These are phyloP conservation scores for Lepidurus packardi DNA, from an alignment of 1,140 invertebrate genomes.

Conservation along the genomic window DNA sequence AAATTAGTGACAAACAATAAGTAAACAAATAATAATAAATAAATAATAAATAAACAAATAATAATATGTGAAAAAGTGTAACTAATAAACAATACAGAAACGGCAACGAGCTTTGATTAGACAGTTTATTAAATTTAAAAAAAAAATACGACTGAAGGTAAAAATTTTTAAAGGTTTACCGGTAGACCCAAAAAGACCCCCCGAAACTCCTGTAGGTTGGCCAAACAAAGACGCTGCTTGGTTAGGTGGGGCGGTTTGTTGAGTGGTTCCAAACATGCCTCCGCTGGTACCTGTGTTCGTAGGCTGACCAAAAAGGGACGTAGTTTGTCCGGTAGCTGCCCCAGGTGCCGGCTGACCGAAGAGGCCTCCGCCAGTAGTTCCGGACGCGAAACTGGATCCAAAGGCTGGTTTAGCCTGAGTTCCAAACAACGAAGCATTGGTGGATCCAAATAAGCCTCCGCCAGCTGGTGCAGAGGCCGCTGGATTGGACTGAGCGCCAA, in stretches of 20 bases:
- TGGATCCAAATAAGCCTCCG: slow-evolving; percentile 49
- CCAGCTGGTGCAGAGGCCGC: slow-evolving; percentile 9
- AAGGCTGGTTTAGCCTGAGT: slow-evolving; percentile 52
- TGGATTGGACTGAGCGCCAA: slow-evolving; percentile 20
- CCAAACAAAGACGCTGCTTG: slow-evolving; percentile 35
- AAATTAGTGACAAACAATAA: neutral
- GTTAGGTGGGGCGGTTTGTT: slow-evolving; percentile 26
- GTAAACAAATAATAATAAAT: neutral
- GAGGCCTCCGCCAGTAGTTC: slow-evolving; percentile 47
- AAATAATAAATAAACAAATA: neutral
- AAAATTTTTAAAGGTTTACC: neutral
- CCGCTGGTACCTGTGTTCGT: slow-evolving; percentile 45
- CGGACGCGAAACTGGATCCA: slow-evolving; percentile 49
- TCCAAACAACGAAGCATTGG: slow-evolving; percentile 54
- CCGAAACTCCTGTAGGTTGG: neutral
- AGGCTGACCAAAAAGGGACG: slow-evolving; percentile 57
- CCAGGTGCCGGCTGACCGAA: slow-evolving; percentile 50
- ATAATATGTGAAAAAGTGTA: no score
- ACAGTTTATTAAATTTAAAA: no score
- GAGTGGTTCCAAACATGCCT: slow-evolving; percentile 39
- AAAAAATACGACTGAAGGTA: neutral
- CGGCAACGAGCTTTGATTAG: no score
- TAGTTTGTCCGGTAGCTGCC: slow-evolving; percentile 43
- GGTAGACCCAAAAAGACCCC: slow-evolving; percentile 28
- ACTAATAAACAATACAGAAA: no score